These are phyloP conservation scores for Paraplagusia blochii DNA, from an alignment of 2,113 vertebrate genomes.

Conservation along the genomic window DNA sequence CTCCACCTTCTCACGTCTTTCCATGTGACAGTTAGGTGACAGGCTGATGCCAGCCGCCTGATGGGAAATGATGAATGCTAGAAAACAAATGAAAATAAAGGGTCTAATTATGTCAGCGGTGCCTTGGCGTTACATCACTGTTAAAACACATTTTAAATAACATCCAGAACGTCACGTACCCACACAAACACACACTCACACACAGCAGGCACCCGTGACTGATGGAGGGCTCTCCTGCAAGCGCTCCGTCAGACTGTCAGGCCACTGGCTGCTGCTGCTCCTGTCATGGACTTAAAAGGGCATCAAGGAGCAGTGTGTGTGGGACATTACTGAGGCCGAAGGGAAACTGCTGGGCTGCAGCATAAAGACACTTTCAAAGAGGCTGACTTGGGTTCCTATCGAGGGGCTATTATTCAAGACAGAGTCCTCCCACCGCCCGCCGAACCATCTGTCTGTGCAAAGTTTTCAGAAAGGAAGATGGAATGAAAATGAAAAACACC, in stretches of 20 bases:
- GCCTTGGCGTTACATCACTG: slow-evolving; percentile 71
- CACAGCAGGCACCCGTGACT: slow-evolving; percentile 63
- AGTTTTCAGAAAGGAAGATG: slow-evolving; percentile 46
- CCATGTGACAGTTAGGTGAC: slow-evolving; percentile 62
- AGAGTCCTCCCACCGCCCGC: slow-evolving; percentile 58
- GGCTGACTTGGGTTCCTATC: slow-evolving; percentile 52
- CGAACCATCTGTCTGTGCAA: slow-evolving; percentile 57
- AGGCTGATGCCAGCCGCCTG: slow-evolving; percentile 51
- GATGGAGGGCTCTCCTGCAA: slow-evolving; percentile 71
- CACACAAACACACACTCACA: slow-evolving; percentile 16
- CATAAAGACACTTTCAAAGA: slow-evolving; percentile 65
- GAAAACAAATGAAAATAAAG: slow-evolving; percentile 77
- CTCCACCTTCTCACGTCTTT: slow-evolving; percentile 29
- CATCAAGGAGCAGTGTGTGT: slow-evolving; percentile 63
- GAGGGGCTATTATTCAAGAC: slow-evolving; percentile 66
- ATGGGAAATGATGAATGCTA: slow-evolving; percentile 68
- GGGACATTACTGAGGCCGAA: slow-evolving; percentile 66
- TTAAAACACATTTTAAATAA: slow-evolving; percentile 74
- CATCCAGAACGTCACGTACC: slow-evolving; percentile 54
- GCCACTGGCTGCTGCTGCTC: slow-evolving; percentile 66
- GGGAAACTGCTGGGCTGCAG: slow-evolving; percentile 61
- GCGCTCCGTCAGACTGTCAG: slow-evolving; percentile 75
- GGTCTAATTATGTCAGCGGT: slow-evolving; percentile 72
- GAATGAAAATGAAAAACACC: slow-evolving; percentile 23
- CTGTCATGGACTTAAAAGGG: slow-evolving; percentile 72